Conservation (phyloP, 2,797 vertebrate species). For the Sebastes miniatus region DNA sequence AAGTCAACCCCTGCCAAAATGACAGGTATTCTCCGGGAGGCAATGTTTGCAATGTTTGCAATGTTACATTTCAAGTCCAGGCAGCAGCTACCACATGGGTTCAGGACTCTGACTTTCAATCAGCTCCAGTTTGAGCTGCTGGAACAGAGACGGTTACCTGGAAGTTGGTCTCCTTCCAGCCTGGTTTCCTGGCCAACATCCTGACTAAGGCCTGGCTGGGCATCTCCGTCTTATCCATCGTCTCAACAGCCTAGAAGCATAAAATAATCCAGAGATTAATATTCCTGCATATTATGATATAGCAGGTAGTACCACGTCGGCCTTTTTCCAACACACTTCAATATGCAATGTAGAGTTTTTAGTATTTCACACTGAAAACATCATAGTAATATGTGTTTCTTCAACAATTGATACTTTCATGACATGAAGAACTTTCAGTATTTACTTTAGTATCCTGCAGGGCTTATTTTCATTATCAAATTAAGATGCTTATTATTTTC, state of each 20-base stretch:
- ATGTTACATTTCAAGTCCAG: background rate
- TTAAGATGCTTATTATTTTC: no score
- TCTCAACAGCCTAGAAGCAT: constrained; percentile 89
- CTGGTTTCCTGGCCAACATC: constrained; percentile 98
- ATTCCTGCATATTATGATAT: background rate
- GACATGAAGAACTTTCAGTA: background rate
- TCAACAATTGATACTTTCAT: no score
- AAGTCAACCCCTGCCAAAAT: background rate
- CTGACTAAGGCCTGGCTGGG: constrained; percentile 97
- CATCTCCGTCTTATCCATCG: constrained; percentile 91
- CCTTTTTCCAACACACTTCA: background rate
- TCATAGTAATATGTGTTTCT: background rate
- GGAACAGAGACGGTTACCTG: constrained; percentile 82
- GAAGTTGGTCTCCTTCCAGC: constrained; percentile 99
- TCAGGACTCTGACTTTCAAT: no score
- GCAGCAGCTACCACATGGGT: background rate
- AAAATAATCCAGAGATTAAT: background rate
- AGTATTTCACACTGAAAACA: background rate
- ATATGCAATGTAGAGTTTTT: background rate
- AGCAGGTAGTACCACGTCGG: background rate
- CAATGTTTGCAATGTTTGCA: no score
- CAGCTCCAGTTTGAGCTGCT: background rate
- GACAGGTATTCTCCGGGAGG: background rate
- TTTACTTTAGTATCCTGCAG: background rate
- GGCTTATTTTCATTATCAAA: background rate